A percentile compares a stretch with the other conserved stretches of the same genome.
phyloP scores from a whole-genome alignment of 1,140 invertebrate species.

The Brachionus angularis region DNA sequence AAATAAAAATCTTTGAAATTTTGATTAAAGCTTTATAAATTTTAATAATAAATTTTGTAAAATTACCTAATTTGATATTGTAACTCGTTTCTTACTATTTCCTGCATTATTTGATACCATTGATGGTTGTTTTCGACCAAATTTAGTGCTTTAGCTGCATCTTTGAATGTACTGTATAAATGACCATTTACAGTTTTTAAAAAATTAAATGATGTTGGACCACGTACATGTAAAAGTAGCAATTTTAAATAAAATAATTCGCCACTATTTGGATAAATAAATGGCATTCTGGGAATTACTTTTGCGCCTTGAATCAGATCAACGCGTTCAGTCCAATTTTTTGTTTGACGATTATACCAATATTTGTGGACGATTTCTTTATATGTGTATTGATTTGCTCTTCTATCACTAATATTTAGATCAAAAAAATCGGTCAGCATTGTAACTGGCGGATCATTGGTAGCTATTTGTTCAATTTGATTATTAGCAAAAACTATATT shows the following conservation, averaged over 20 bases:
- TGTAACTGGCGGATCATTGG: neutral
- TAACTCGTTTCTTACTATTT: no score
- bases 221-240: neutral
- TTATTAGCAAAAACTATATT: constrained; percentile 13
- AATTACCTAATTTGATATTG: no score
- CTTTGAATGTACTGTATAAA: neutral
- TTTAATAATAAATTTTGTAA: no score
- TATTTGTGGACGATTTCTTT: neutral
- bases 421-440: neutral
- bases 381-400: neutral
- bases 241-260: neutral
- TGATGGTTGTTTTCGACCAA: neutral
- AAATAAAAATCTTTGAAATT: no score
- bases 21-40: no score
- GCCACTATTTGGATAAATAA: neutral
- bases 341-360: neutral
- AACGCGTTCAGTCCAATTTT: no score
- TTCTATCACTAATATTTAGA: neutral
- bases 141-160: neutral
- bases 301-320: neutral
- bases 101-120: no score
- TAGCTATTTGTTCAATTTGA: neutral
- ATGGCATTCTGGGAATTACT: neutral
- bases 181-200: neutral
- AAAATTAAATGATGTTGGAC: neutral